Base-by-base conservation (phyloP, 2,797 vertebrate species). In the Gymnodraco acuticeps region DNA sequence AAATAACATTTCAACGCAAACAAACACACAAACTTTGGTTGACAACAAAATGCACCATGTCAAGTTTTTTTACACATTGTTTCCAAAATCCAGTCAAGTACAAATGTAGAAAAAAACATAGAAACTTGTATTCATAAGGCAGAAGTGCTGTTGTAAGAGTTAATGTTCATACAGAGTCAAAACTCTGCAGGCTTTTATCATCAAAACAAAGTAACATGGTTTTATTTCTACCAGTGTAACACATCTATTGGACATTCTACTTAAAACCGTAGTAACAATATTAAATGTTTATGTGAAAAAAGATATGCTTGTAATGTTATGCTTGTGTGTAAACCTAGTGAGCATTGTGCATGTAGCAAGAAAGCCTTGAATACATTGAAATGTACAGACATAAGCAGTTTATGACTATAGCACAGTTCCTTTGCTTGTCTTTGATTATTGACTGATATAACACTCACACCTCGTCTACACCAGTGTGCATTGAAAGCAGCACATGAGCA, bases 21-120 rank as follows among this genome's bases (percentile, higher is more conserved):
- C 48, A 84, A 66, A 78, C 19, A 54, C 77, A 77, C 75, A 88
- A 85, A 91, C 91, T 95, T 95, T 95, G 94, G 94, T 93, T 85
- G 87, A 76, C 62, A 77, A 92, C 86, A 90, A 86, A 86, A 88
- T 76, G 70, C 64, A 91, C 81, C 75, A 85, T 59, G 50, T 94
- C 75, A 82, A 79, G 90, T 88, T 84, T 75, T 68, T 74, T 78
- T 78, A 78, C 66, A 84, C 81, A 42, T 73, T 75, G 62, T 70
- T 91, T 80, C 60, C 58, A 82, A 78, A 89, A 82, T 81, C 65
- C 50, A 78, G 70, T 70, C 63, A 65, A 83, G 87, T 92, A 92
- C 64, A 92, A 90, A 92, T 74, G 71, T 90, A 87, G 59, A 90
- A 90, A 56, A n/a, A 79, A 73, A 78, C 47, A 70, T 17, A 88